phyloP scores from a whole-genome alignment of 2,113 vertebrate genomes.

The Tichodroma muraria region DNA sequence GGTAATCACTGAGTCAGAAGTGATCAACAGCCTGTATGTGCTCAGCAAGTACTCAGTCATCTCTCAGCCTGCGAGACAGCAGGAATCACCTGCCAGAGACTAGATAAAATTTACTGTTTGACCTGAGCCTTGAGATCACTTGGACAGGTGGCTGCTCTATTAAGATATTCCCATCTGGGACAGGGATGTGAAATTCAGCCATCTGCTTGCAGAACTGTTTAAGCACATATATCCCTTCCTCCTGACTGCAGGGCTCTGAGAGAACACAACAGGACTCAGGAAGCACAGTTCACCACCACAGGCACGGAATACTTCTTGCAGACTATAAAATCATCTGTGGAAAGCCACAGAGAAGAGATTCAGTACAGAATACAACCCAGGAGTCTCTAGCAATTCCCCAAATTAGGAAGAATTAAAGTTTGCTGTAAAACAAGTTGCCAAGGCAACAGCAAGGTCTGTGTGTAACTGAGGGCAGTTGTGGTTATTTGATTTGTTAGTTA shows the following conservation, averaged over 20 bases:
- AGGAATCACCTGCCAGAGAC: constrained; percentile 3
- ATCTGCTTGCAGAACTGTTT: constrained; percentile 41
- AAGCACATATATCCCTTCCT: not conserved
- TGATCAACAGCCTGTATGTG: not conserved
- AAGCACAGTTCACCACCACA: not conserved
- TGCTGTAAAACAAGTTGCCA: not conserved
- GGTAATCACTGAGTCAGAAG: not conserved
- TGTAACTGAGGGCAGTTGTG: not conserved
- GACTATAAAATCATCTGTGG: not conserved
- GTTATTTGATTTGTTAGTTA: not conserved
- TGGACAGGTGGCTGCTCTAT: constrained; percentile 54
- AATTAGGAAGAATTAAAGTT: not conserved
- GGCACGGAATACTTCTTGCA: not conserved
- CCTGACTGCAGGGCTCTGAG: not conserved
- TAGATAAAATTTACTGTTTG: constrained; percentile 24
- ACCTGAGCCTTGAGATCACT: constrained; percentile 36
- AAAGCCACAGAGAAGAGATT: not conserved
- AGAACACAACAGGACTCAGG: not conserved
- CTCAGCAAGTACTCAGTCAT: not conserved
- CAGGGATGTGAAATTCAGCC: constrained; percentile 15
- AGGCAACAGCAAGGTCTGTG: not conserved
- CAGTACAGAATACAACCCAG: not conserved
- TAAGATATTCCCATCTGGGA: constrained; percentile 42
- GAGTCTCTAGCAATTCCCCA: not conserved
- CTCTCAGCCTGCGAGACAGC: not conserved